Evolutionary conservation across 2,113 vertebrate genomes (phyloP).

Genomic region (western clawed frog (Xenopus tropicalis)): UCB_Xtro_10.0 CM004445.2:52328501-52329000

Average conservation of each 20-base stretch:
- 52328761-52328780: slow-evolving; percentile 67
- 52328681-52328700: slow-evolving; percentile 1
- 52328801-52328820: slow-evolving; percentile 62
- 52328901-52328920: slow-evolving; percentile 93
- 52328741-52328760: slow-evolving; percentile 56
- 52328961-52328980: slow-evolving; percentile 19
- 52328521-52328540: slow-evolving; percentile 53
- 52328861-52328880: slow-evolving; percentile 91
- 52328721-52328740: background rate
- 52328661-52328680: background rate
- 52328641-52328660: slow-evolving; percentile 42
- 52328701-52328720: background rate
- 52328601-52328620: slow-evolving; percentile 46
- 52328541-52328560: slow-evolving; percentile 67
- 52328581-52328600: slow-evolving; percentile 65
- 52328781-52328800: slow-evolving; percentile 69
- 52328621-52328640: slow-evolving; percentile 39
- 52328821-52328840: slow-evolving; percentile 79
- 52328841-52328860: slow-evolving; percentile 91
- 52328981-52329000: slow-evolving; percentile 16
- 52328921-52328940: slow-evolving; percentile 60
- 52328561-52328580: slow-evolving; percentile 60
- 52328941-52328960: slow-evolving; percentile 38
- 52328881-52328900: slow-evolving; percentile 92
- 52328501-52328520: slow-evolving; percentile 59